Base-by-base conservation (phyloP, 2,797 vertebrate genomes). In the Danio albolineatus region DNA sequence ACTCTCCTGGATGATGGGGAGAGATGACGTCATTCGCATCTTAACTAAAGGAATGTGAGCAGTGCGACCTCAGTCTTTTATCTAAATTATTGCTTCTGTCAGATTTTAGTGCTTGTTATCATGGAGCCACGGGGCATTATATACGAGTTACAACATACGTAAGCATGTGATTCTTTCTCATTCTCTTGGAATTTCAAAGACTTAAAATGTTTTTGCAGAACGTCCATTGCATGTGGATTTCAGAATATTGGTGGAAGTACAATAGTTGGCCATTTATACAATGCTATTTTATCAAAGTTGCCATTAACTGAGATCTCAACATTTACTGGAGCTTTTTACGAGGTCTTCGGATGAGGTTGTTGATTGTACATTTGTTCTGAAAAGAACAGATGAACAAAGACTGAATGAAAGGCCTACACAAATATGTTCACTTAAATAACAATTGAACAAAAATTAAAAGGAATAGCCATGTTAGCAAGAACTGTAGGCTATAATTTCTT, bases 11-110 rank as follows among this genome's bases (percentile, higher is more conserved):
- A 70, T 90, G 88, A 89, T 81, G 74, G 80, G 85, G 85, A 8
- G 43, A 12, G 39, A 59, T 87, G 84, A 90, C 57, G 70, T 90
- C 88, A 90, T 80, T 81, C 53, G 49, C 77, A 39, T 71, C 76
- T 78, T 43, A 67, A 73, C 78, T 75, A 78, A 53, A 36, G 28
- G 73, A 49, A 57, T 73, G 76, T 80, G 49, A 10, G 66, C 49
- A 10, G 19, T 72, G 2, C 48, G 49, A 41, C 43, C 6, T 13
- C 6, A 10, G 14, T 21, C 4, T 62, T 67, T 60, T 46, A 59
- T 56, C 46, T 66, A 19, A 39, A 54, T 46, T 0, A 10, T 13
- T 51, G 21, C 14, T 46, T 73, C 21, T 36, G 36, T 9, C 38
- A 64, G 3, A 21, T 12, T 7, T 49, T n/a, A 60, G 16, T 44